These are phyloP conservation scores for Cylindroiulus punctatus DNA, from an alignment of 2,888 invertebrate genomes.

Conservation along the genomic window DNA sequence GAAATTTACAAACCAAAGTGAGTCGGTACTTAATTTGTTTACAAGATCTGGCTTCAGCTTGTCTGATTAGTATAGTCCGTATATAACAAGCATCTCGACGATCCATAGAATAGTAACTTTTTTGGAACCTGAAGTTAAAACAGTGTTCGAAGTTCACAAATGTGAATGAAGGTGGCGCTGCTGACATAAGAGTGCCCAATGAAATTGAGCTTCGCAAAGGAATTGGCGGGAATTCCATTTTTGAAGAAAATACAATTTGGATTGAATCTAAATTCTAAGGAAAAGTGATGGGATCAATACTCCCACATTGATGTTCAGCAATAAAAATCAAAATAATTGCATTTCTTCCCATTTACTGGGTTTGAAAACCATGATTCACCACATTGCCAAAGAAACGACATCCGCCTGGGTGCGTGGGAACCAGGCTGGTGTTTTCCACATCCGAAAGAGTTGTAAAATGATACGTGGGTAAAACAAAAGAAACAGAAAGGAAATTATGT, in stretches of 20 bases:
- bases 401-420: neutral
- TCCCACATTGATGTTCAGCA: neutral
- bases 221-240: neutral
- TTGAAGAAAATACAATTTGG: neutral
- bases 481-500: neutral
- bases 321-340: neutral
- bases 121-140: too few relatives aligned
- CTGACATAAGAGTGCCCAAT: neutral
- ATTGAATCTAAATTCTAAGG: neutral
- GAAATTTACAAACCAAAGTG: too few relatives aligned
- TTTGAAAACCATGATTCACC: neutral
- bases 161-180: neutral
- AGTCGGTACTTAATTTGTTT: too few relatives aligned
- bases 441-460: slow-evolving; percentile 30
- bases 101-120: too few relatives aligned
- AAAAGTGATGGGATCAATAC: neutral
- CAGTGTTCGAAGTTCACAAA: neutral
- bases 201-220: too few relatives aligned
- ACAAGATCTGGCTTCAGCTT: too few relatives aligned
- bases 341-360: neutral
- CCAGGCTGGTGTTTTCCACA: neutral
- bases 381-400: neutral
- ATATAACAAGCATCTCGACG: too few relatives aligned
- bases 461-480: neutral
- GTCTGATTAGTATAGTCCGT: too few relatives aligned